Percentiles rank a stretch among this genome's conserved stretches.
These are phyloP conservation scores for Eristalis tenax DNA, from an alignment of 2,888 invertebrate genomes.

Conservation along the genomic window DNA sequence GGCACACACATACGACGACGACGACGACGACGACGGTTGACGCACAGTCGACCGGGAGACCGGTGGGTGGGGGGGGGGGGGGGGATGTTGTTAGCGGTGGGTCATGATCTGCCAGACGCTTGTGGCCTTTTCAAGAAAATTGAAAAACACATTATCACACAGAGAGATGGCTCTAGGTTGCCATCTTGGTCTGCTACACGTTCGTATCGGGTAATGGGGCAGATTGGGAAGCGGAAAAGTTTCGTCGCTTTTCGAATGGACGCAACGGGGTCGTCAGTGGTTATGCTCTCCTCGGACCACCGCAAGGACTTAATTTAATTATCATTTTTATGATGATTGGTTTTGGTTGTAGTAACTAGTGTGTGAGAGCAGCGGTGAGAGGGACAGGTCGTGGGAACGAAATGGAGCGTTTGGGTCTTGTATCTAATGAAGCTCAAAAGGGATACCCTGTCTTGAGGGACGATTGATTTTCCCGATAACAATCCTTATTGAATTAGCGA, in stretches of 20 bases:
- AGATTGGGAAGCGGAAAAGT: constrained; percentile 22
- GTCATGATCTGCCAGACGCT: constrained; percentile 1
- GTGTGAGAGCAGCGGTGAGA: neutral
- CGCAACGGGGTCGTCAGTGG: constrained; percentile 15
- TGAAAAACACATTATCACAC: constrained; percentile 28
- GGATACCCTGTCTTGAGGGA: neutral
- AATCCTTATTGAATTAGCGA: neutral
- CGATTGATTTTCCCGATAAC: neutral
- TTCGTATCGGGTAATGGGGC: neutral
- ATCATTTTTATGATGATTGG: constrained; percentile 47
- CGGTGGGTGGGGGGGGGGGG: neutral
- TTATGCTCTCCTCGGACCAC: constrained; percentile 15
- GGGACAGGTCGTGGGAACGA: no score
- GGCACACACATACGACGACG: neutral
- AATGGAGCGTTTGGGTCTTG: neutral
- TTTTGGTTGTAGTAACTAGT: constrained; percentile 5
- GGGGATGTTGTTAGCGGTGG: neutral
- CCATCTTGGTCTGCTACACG: neutral
- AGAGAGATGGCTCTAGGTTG: neutral
- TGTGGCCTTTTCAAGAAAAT: constrained; percentile 41
- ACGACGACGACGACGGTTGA: no score
- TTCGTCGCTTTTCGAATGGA: constrained; percentile 27
- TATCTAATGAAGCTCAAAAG: neutral
- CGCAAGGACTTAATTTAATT: constrained; percentile 45
- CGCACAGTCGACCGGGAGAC: no score